These are phyloP conservation scores for Shargacucullia verbasci DNA, from an alignment of 2,888 invertebrate genomes.

Conservation along the genomic window DNA sequence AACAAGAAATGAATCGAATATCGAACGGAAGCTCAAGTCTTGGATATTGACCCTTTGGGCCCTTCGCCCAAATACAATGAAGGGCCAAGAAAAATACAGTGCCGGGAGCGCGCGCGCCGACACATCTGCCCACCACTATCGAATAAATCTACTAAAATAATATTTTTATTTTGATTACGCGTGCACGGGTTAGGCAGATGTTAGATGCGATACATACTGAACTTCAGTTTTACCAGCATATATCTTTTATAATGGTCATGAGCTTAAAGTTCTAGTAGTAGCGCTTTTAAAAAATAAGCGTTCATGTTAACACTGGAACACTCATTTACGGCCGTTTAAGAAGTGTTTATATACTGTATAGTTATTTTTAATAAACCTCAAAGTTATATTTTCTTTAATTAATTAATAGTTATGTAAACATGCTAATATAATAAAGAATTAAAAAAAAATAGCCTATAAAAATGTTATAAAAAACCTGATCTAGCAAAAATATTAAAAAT, in stretches of 20 bases:
- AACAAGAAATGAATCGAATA: slow-evolving; percentile 75
- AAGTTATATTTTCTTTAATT: too few relatives aligned
- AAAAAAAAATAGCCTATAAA: too few relatives aligned
- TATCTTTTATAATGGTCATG: slow-evolving; percentile 18
- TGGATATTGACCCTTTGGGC: slow-evolving; percentile 84
- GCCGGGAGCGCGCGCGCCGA: slow-evolving; percentile 71
- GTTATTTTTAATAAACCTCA: too few relatives aligned
- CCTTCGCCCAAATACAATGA: slow-evolving; percentile 81
- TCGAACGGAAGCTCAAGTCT: slow-evolving; percentile 80
- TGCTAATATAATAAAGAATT: too few relatives aligned
- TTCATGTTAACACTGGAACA: too few relatives aligned
- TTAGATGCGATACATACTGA: slow-evolving; percentile 70
- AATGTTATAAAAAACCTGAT: too few relatives aligned
- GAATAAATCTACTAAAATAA: slow-evolving; percentile 88
- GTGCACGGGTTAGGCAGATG: slow-evolving; percentile 86
- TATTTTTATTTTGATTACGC: slow-evolving; percentile 89
- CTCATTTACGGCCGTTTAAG: too few relatives aligned
- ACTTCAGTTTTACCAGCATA: slow-evolving; percentile 26
- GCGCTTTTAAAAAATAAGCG: too few relatives aligned
- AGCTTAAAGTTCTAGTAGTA: too few relatives aligned
- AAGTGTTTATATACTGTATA: too few relatives aligned
- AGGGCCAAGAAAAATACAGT: slow-evolving; percentile 83
- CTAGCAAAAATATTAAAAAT: too few relatives aligned
- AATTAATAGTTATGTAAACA: too few relatives aligned
- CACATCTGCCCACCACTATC: slow-evolving; percentile 87